A percentile compares a stretch with the other conserved stretches of the same genome.
Evolutionary conservation across 1,140 invertebrate species (phyloP).

Genomic region (Harlomillsia oculata): DNA sequence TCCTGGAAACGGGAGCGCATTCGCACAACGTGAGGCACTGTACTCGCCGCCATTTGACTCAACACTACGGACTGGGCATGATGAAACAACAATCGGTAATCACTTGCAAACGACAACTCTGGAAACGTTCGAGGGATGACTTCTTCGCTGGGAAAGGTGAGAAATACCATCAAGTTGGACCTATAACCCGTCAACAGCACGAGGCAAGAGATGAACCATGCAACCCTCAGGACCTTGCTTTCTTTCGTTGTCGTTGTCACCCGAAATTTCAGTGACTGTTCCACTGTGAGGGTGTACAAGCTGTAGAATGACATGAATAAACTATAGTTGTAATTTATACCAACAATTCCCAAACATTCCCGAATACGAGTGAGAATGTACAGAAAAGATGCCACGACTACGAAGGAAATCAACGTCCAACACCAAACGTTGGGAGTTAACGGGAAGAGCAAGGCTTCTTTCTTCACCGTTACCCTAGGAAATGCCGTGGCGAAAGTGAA

Average conservation of each 20-base stretch:
- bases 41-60: slow-evolving; percentile 4
- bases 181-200: slow-evolving; percentile 16
- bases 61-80: slow-evolving; percentile 7
- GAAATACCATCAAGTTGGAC: slow-evolving; percentile 5
- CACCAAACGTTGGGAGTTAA: neutral
- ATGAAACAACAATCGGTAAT: slow-evolving; percentile 17
- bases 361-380: neutral
- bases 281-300: slow-evolving; percentile 1
- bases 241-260: too few relatives aligned
- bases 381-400: neutral
- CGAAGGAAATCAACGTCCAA: neutral
- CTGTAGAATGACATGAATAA: too few relatives aligned
- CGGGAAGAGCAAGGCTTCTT: slow-evolving; percentile 3
- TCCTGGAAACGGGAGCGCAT: neutral
- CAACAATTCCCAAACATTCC: neutral
- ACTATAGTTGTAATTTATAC: neutral
- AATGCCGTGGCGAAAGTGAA: slow-evolving; percentile 4
- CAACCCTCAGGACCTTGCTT: neutral
- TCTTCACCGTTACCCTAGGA: neutral
- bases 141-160: neutral
- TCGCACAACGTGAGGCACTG: neutral
- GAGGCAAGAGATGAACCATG: slow-evolving; percentile 6
- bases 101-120: neutral
- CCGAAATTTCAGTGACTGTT: neutral
- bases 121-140: slow-evolving; percentile 8